Conservation (phyloP, 2,888 invertebrate species). For the Caenorhabditis sp. region DNA sequence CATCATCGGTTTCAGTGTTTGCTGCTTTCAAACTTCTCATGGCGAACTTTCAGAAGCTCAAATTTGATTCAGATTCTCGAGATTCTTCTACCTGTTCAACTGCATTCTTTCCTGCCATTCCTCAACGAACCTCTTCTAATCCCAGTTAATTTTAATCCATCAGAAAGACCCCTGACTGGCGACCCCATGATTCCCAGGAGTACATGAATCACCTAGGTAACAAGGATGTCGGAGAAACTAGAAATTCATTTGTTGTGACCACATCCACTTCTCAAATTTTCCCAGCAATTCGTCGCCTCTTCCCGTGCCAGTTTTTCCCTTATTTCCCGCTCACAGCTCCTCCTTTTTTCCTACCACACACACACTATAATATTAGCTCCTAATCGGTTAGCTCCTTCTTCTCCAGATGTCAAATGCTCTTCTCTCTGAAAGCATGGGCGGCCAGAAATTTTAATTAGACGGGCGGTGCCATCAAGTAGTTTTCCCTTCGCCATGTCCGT, state of each 20-base stretch:
- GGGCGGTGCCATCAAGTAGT: constrained; percentile 28
- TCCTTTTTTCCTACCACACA: constrained; percentile 23
- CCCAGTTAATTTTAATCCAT: too few relatives aligned
- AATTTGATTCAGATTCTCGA: too few relatives aligned
- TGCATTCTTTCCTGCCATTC: too few relatives aligned
- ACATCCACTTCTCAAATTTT: constrained; percentile 14
- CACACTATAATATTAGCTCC: constrained; percentile 53
- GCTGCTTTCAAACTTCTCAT: too few relatives aligned
- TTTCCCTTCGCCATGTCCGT: too few relatives aligned
- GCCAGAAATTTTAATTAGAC: constrained; percentile 41
- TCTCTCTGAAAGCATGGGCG: constrained; percentile 21
- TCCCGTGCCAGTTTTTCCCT: not conserved
- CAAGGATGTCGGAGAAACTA: constrained; percentile 8
- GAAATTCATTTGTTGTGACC: constrained; percentile 23
- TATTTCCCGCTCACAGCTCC: constrained; percentile 20
- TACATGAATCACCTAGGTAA: constrained; percentile 31
- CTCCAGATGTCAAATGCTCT: constrained; percentile 29
- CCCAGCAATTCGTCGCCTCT: constrained; percentile 38
- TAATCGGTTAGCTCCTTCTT: constrained; percentile 44
- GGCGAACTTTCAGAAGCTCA: too few relatives aligned
- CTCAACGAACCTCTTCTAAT: too few relatives aligned
- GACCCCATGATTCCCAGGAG: not conserved
- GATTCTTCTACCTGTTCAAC: too few relatives aligned
- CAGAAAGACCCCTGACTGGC: not conserved
- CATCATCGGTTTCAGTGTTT: too few relatives aligned